These are phyloP conservation scores for Chlamydotis undulata DNA, from an alignment of 2,113 vertebrate genomes.

Conservation along the genomic window DNA sequence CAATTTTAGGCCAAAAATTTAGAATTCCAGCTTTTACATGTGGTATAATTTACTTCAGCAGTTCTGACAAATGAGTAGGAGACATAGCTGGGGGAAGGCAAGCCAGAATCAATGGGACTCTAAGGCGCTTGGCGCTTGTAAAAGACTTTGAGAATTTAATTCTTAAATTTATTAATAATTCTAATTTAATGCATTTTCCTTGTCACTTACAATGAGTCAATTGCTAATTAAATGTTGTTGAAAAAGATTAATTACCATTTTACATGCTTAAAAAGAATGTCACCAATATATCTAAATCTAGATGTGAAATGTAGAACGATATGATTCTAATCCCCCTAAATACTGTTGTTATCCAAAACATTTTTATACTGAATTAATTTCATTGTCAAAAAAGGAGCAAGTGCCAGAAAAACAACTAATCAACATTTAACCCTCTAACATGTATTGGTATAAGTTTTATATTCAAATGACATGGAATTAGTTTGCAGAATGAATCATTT, in stretches of 20 bases:
- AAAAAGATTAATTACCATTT: slow-evolving; percentile 45
- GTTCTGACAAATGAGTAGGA: not conserved
- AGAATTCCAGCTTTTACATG: not conserved
- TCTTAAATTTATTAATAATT: slow-evolving; percentile 48
- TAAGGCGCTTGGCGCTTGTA: not conserved
- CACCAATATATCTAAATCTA: slow-evolving; percentile 3
- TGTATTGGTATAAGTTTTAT: not conserved
- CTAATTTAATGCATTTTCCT: slow-evolving; percentile 41
- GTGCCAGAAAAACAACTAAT: not conserved
- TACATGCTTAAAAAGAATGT: slow-evolving; percentile 18
- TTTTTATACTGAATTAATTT: not conserved
- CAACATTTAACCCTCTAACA: not conserved
- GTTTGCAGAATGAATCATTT: not conserved
- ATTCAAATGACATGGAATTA: not conserved
- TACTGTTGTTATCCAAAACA: not conserved
- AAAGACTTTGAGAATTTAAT: slow-evolving; percentile 14
- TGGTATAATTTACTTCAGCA: not conserved
- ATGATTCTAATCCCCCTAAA: slow-evolving; percentile 20
- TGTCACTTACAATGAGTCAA: slow-evolving; percentile 29
- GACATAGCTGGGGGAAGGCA: not conserved
- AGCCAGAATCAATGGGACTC: not conserved
- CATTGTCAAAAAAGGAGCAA: slow-evolving; percentile 8
- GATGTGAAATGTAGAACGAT: not conserved
- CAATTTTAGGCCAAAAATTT: not conserved
- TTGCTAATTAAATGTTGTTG: slow-evolving; percentile 29